Conservation (phyloP, 1,140 invertebrate species). For the Whitmania pigra region DNA sequence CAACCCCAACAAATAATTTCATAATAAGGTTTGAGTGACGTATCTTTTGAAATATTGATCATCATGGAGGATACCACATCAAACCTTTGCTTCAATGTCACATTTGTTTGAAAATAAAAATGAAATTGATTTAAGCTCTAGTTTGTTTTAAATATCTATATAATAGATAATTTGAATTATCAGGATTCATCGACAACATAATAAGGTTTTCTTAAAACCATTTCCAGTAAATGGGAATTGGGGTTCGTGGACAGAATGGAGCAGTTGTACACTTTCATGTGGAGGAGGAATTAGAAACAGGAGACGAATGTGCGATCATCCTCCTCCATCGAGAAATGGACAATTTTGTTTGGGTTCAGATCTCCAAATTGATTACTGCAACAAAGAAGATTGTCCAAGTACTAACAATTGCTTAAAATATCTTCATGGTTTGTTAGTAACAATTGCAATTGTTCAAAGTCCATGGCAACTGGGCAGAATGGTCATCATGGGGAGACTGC, state of each 20-base stretch:
- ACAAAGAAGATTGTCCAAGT: conserved; percentile 39
- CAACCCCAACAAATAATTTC: too few species aligned
- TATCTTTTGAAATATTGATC: too few species aligned
- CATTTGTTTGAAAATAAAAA: too few species aligned
- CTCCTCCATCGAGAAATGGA: conserved; percentile 32
- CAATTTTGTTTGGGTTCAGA: conserved; percentile 32
- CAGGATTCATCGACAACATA: too few species aligned
- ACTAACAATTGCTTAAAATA: not conserved
- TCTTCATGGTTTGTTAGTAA: not conserved
- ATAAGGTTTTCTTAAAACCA: too few species aligned
- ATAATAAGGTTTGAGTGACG: too few species aligned
- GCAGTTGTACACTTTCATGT: conserved; percentile 36
- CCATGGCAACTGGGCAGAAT: conserved; percentile 38
- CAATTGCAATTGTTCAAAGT: conserved; percentile 27
- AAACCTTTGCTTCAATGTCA: too few species aligned
- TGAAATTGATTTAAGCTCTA: too few species aligned
- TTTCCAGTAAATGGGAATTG: conserved; percentile 35
- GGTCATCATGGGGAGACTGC: conserved; percentile 36
- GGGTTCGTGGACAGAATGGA: conserved; percentile 36
- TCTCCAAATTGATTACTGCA: conserved; percentile 34
- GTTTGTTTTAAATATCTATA: too few species aligned
- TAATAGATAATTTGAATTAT: too few species aligned
- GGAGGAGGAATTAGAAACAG: conserved; percentile 30
- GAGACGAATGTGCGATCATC: conserved; percentile 28
- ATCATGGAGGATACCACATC: too few species aligned